Evolutionary conservation across 2,888 invertebrate species (phyloP), one percentile per base, ranked within the genome.

Genomic region (Harpalus rubripes): DNA sequence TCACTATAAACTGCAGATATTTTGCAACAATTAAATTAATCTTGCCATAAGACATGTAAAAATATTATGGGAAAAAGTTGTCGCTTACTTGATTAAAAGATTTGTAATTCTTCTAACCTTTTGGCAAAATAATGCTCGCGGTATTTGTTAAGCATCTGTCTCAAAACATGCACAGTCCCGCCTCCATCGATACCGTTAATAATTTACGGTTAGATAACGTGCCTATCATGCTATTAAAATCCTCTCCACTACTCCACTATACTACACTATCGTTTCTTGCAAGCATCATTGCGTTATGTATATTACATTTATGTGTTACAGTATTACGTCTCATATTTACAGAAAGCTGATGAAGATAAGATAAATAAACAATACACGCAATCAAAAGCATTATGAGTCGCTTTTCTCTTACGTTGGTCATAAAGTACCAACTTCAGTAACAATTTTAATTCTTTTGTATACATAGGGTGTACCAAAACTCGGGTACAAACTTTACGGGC

Each of bases 201-300:
- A 87, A 86, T 86, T 87, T 88, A 88, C 88, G 88, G 88, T 88
- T 88, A 88, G 85, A 84, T 87, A 87, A 85, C 85, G 85, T 86
- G 85, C 76, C 85, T 86, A 87, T 87, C 85, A 81, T 84, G 85
- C 85, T 86, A 87, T 87, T 87, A 87, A 87, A 86, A 86, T 81
- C 15, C 76, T 83, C 32, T 58, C 44, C 4, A 52, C 44, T 52
- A 12, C 32, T 58, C 44, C 4, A 52, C 44, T 52, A 12, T 78
- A 58, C 58, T 63, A 78, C 58, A 82, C 32, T 52, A 74, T 32
- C 56, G 41, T 59, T 59, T 59, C 72, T 83, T 68, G 41, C 32
- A 68, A 68, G 26, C 32, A 59, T 26, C 26, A 58, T 59, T 79
- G 79, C 18, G 10, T 52, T 12, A 52, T 39, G 16, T 59, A 79